Conservation (phyloP, 2,888 invertebrate species). For the Parthenolecanium corni region DNA sequence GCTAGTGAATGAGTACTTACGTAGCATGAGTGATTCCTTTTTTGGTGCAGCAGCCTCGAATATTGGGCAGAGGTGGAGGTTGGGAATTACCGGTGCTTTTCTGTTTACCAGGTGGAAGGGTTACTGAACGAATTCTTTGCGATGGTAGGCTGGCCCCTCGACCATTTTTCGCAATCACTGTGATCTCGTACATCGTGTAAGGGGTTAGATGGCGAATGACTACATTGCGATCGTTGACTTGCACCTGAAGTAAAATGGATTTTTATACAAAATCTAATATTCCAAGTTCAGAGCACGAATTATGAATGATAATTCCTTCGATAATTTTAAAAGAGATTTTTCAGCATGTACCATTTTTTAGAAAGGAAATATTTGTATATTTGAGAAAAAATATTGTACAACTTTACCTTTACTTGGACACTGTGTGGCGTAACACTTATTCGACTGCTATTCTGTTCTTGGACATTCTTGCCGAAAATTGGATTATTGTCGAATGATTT, state of each 20-base stretch:
- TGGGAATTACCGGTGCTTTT: slow-evolving; percentile 42
- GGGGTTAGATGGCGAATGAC: slow-evolving; percentile 54
- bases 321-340: too few relatives aligned
- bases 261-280: background rate
- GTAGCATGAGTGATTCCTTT: slow-evolving; percentile 61
- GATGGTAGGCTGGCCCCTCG: slow-evolving; percentile 68
- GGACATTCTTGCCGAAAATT: slow-evolving; percentile 23
- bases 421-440: slow-evolving; percentile 37
- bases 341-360: too few relatives aligned
- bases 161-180: slow-evolving; percentile 58
- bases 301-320: too few relatives aligned
- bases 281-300: background rate
- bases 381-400: too few relatives aligned
- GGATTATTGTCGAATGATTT: slow-evolving; percentile 49
- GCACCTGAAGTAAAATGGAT: slow-evolving; percentile 31
- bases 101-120: slow-evolving; percentile 53
- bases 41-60: slow-evolving; percentile 56
- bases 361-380: too few relatives aligned
- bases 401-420: slow-evolving; percentile 44
- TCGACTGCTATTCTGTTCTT: slow-evolving; percentile 36
- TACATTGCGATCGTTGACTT: slow-evolving; percentile 33
- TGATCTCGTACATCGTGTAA: slow-evolving; percentile 72
- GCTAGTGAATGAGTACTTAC: too few relatives aligned
- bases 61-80: slow-evolving; percentile 61
- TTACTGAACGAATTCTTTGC: slow-evolving; percentile 57